phyloP scores from a whole-genome alignment of 2,888 invertebrate species.

The Cephus nigrinus region DNA sequence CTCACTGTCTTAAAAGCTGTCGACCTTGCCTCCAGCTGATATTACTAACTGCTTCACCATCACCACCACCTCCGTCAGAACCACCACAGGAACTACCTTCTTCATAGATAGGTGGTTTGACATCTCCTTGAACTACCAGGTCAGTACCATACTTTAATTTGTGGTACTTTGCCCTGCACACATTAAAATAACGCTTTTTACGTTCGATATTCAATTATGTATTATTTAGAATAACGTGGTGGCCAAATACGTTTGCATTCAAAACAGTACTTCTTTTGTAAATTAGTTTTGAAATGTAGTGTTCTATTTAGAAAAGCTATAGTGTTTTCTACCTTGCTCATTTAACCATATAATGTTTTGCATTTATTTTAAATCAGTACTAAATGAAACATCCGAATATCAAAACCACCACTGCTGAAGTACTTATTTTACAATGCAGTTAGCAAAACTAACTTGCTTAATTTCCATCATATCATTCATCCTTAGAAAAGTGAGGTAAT shows the following conservation, averaged over 20 bases:
- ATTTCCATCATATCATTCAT: neutral
- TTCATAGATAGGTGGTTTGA: slow-evolving; percentile 85
- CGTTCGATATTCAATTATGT: neutral
- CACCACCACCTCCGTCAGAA: slow-evolving; percentile 62
- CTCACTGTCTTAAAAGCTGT: slow-evolving; percentile 95
- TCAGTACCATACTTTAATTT: slow-evolving; percentile 97
- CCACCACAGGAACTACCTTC: slow-evolving; percentile 63
- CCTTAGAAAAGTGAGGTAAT: no score
- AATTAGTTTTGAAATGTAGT: neutral
- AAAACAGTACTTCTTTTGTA: neutral
- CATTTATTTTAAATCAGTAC: no score
- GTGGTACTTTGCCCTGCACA: slow-evolving; percentile 86
- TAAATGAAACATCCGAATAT: no score
- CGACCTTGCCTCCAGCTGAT: slow-evolving; percentile 97
- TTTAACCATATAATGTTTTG: no score
- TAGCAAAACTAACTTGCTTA: neutral
- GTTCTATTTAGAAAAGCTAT: neutral
- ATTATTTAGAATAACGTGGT: neutral
- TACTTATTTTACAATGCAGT: neutral
- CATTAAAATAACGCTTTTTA: neutral
- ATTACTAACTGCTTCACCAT: slow-evolving; percentile 85
- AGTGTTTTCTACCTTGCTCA: neutral
- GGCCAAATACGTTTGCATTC: neutral
- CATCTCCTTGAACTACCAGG: slow-evolving; percentile 87
- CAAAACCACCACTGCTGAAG: neutral